Evolutionary conservation across 2,113 vertebrate genomes (phyloP).

Genomic region (Mungos mungo): DNA sequence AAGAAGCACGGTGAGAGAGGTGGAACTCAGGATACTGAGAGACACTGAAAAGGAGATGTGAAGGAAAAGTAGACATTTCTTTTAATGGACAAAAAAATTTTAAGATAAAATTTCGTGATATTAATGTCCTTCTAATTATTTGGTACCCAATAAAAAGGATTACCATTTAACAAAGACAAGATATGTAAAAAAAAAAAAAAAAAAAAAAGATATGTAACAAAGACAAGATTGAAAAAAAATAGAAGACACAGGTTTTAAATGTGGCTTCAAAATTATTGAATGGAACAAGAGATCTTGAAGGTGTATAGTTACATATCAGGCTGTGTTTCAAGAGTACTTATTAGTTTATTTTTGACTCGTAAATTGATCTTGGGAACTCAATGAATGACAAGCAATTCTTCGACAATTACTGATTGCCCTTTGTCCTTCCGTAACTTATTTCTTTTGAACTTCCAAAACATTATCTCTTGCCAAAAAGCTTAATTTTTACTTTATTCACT

Average conservation of each 20-base stretch:
- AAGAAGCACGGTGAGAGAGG: neutral
- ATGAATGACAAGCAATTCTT: neutral
- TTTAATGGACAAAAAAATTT: neutral
- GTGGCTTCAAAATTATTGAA: neutral
- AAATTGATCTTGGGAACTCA: neutral
- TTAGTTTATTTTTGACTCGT: neutral
- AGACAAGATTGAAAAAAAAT: neutral
- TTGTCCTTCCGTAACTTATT: neutral
- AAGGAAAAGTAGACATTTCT: neutral
- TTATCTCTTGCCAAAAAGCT: neutral
- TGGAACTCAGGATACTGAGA: neutral
- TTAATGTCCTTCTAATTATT: neutral
- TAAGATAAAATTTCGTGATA: neutral
- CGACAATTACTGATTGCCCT: neutral
- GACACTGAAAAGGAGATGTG: neutral
- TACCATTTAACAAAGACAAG: neutral
- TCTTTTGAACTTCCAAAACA: neutral
- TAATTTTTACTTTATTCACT: slow-evolving; percentile 5
- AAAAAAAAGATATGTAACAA: neutral
- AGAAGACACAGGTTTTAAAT: neutral
- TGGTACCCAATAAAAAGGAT: neutral
- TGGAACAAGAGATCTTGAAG: neutral
- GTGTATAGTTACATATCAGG: neutral
- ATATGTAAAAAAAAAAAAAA: neutral
- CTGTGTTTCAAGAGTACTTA: neutral